Evolutionary conservation across 1,140 invertebrate species (phyloP).

Genomic region (Vanessa tameamea): DNA sequence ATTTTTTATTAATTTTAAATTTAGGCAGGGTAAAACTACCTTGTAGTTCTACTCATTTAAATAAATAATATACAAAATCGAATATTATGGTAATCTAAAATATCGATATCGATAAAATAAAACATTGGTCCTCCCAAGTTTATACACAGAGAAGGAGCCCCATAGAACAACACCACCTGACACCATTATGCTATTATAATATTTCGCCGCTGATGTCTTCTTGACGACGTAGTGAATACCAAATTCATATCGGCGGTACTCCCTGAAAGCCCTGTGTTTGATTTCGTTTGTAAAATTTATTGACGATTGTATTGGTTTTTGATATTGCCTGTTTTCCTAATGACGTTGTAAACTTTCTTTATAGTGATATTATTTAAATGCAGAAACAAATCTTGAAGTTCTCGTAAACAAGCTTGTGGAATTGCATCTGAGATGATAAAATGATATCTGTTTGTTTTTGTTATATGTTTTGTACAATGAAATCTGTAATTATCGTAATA

Average conservation of each 20-base stretch:
- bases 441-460: too few relatives aligned
- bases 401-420: not conserved
- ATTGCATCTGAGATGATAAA: too few relatives aligned
- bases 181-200: constrained; percentile 79
- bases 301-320: constrained; percentile 63
- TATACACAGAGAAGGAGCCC: constrained; percentile 37
- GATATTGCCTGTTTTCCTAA: constrained; percentile 37
- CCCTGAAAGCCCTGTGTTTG: constrained; percentile 48
- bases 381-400: not conserved
- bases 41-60: too few relatives aligned
- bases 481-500: too few relatives aligned
- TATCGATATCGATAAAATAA: constrained; percentile 44
- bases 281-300: constrained; percentile 65
- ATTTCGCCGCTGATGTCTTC: constrained; percentile 76
- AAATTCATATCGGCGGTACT: constrained; percentile 53
- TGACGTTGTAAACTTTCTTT: constrained; percentile 32
- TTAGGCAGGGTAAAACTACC: too few relatives aligned
- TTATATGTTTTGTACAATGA: too few relatives aligned
- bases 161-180: constrained; percentile 69
- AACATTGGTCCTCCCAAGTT: not conserved
- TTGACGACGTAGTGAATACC: constrained; percentile 78
- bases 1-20: too few relatives aligned
- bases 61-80: too few relatives aligned
- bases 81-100: not conserved
- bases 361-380: constrained; percentile 24